Evolutionary conservation across 2,797 vertebrate species (phyloP).

Genomic region (Echeneis naucrates): DNA sequence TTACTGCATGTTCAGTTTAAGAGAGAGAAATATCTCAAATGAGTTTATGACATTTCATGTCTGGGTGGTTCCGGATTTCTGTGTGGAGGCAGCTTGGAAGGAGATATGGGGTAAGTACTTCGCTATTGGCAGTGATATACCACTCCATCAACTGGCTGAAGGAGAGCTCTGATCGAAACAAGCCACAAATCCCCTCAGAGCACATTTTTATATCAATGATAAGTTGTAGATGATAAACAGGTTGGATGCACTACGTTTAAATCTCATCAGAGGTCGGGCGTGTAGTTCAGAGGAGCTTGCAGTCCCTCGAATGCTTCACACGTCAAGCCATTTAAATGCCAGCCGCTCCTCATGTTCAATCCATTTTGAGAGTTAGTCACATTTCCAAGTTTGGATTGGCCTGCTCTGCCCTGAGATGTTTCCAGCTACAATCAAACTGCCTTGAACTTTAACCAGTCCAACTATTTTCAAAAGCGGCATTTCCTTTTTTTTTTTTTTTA

Average conservation of each 20-base stretch:
- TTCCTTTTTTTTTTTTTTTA: too few species aligned
- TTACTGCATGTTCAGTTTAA: conserved; percentile 77
- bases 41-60: conserved; percentile 79
- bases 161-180: conserved; percentile 59
- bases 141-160: conserved; percentile 49
- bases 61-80: conserved; percentile 72
- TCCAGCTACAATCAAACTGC: conserved; percentile 40
- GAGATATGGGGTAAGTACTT: conserved; percentile 61
- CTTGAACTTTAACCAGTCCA: conserved; percentile 46
- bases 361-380: conserved; percentile 56
- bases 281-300: conserved; percentile 21
- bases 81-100: conserved; percentile 49
- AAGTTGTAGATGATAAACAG: conserved; percentile 62
- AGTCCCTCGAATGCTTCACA: conserved; percentile 27
- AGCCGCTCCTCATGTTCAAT: conserved; percentile 51
- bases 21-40: conserved; percentile 68
- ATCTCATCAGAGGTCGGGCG: conserved; percentile 51
- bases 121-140: conserved; percentile 60
- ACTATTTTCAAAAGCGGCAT: conserved; percentile 48
- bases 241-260: conserved; percentile 44
- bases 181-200: conserved; percentile 57
- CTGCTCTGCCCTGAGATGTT: conserved; percentile 27
- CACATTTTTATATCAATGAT: conserved; percentile 57
- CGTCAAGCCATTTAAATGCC: conserved; percentile 45
- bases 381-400: conserved; percentile 31